A percentile compares a stretch with the other conserved stretches of the same genome.
Evolutionary conservation across 1,140 invertebrate genomes (phyloP).

Genomic region (Drosophila pruinosa): DNA sequence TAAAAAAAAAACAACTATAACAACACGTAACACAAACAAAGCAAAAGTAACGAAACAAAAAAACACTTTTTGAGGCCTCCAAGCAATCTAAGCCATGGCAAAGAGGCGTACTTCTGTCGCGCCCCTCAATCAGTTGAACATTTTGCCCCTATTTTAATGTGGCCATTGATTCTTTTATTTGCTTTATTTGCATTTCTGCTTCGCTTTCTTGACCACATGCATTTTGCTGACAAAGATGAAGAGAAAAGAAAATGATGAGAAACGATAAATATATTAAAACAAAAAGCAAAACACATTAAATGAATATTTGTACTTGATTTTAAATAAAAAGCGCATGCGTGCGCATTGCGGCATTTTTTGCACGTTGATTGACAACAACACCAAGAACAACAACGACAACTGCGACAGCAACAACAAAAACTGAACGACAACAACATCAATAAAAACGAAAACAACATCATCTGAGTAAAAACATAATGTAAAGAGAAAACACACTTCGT

Average conservation of each 20-base stretch:
- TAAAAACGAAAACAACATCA: constrained; percentile 43
- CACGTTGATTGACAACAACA: constrained; percentile 55
- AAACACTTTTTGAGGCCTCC: background rate
- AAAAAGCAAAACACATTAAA: constrained; percentile 27
- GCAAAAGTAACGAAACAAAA: constrained; percentile 25
- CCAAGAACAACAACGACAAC: constrained; percentile 29
- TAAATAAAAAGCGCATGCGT: constrained; percentile 20
- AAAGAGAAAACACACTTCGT: constrained; percentile 80
- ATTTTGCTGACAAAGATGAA: constrained; percentile 46
- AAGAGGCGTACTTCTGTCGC: constrained; percentile 5
- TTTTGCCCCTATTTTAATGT: constrained; percentile 18
- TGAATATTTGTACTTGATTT: constrained; percentile 48
- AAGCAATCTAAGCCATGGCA: background rate
- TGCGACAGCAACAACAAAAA: constrained; percentile 40
- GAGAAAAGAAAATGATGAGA: constrained; percentile 24
- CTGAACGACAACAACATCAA: constrained; percentile 56
- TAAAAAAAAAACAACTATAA: constrained; percentile 68
- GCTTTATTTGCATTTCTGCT: constrained; percentile 76
- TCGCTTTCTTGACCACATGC: constrained; percentile 67
- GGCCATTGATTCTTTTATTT: constrained; percentile 77
- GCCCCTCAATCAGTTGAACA: background rate
- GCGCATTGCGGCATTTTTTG: constrained; percentile 68
- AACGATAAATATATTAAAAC: constrained; percentile 16
- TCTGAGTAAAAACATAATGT: constrained; percentile 32
- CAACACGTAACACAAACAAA: constrained; percentile 25